Base-by-base conservation (phyloP, 2,113 vertebrate genomes). In the Pseudois nayaur region DNA sequence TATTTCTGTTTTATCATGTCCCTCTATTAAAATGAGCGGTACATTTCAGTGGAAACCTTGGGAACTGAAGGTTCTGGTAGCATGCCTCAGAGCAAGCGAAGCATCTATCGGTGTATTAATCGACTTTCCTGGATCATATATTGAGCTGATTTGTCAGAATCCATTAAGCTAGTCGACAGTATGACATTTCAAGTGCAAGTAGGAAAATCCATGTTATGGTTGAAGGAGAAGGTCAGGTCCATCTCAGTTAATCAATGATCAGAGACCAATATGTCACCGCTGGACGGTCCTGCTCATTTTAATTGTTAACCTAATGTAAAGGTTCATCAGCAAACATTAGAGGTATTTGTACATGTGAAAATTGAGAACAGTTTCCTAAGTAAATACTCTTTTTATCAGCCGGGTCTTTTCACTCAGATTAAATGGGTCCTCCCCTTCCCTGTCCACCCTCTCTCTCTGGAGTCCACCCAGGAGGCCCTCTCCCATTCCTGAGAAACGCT, bases 71-170 rank as follows among this genome's bases (percentile, higher is more conserved):
- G 67, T 36, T 62, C 91, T 87, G 60, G 60, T 83, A 52, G 92
- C 17, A 0, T 25, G 81, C 81, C 52, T 81, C 43, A 3, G 64
- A 76, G 94, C 87, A 60, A 57, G 50, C 4, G 17, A 21, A 36
- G 36, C 93, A 15, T 95, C 94, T 88, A 5, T 90, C 0, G 4
- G 87, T 45, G 7, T 94, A 76, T 86, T 96, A 57, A 96, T 89
- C 50, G 87, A 92, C 91, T 97, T 96, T 87, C 78, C 93, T 3
- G n/a, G 57, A 89, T 90, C 88, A 91, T 93, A 84, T 62, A 91
- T 91, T 89, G 93, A 97, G 43, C 95, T 97, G 81, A 88, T 95
- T 94, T 97, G 60, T 97, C 96, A 97, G 64, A 67, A n/a, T 54
- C 71, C 89, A 81, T 97, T 96, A 92, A 17, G 87, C 93, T 83